Evolutionary conservation across 2,797 vertebrate species (phyloP).

Genomic region (Limosa lapponica): DNA sequence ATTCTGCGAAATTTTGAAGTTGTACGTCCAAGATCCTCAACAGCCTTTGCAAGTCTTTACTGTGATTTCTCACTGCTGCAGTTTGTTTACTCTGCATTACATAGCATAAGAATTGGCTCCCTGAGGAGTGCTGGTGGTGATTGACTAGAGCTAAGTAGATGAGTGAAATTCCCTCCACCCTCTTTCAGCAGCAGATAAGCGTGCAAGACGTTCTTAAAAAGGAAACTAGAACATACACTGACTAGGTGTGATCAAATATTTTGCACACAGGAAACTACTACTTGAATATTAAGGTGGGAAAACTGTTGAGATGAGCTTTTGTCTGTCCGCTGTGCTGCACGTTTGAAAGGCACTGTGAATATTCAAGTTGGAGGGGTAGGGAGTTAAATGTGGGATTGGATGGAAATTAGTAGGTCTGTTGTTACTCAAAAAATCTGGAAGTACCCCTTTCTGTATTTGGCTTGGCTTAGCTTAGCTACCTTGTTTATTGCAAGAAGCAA

Average conservation of each 20-base stretch:
- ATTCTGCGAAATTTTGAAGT: background rate
- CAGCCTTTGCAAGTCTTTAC: background rate
- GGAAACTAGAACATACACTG: conserved; percentile 10
- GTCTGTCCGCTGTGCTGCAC: background rate
- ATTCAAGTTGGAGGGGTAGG: background rate
- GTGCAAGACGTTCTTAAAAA: background rate
- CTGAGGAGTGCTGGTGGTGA: background rate
- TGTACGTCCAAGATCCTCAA: background rate
- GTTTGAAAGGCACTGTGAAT: background rate
- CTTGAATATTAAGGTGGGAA: background rate
- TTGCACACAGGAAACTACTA: background rate
- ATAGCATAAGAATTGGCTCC: background rate
- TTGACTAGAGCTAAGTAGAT: background rate
- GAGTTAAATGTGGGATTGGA: background rate
- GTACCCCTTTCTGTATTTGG: background rate
- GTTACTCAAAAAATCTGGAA: background rate
- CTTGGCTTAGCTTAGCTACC: background rate
- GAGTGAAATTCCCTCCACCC: background rate
- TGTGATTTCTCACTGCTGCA: background rate
- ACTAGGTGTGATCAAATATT: conserved; percentile 35
- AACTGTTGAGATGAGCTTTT: background rate
- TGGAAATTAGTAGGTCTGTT: background rate
- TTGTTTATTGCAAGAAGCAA: background rate
- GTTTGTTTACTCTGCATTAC: background rate
- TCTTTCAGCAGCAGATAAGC: background rate